These are phyloP conservation scores for Parnassius apollo DNA, from an alignment of 2,888 invertebrate genomes.

Conservation along the genomic window DNA sequence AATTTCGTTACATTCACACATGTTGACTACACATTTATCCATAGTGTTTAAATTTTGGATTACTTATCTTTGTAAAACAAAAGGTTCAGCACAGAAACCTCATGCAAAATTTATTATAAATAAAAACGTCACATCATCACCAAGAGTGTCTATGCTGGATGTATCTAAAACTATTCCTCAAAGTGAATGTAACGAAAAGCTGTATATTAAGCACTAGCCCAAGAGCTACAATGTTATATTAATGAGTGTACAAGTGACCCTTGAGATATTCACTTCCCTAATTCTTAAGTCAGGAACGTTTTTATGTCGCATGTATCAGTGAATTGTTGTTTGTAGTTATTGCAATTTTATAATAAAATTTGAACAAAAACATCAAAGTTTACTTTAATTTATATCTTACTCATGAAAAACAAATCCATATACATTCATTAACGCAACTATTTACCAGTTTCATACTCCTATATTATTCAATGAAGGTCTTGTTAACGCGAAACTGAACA, in stretches of 20 bases:
- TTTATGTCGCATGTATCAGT: constrained; percentile 8
- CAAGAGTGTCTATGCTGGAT: constrained; percentile 4
- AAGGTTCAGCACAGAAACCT: constrained; percentile 15
- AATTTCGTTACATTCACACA: constrained; percentile 42
- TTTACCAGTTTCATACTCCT: too few species aligned
- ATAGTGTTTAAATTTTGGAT: constrained; percentile 24
- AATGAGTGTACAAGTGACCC: constrained; percentile 7
- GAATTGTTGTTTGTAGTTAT: constrained; percentile 49
- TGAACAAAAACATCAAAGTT: constrained; percentile 27
- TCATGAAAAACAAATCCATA: too few species aligned
- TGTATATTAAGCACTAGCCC: constrained; percentile 3
- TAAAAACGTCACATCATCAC: constrained; percentile 4
- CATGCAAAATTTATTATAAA: background rate
- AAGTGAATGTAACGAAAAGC: constrained; percentile 5
- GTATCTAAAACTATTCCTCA: constrained; percentile 3
- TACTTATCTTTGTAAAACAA: constrained; percentile 14
- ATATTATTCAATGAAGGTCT: too few species aligned
- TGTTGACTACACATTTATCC: background rate
- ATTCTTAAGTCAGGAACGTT: constrained; percentile 13
- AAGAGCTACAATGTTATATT: background rate
- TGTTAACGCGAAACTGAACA: too few species aligned
- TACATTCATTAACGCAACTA: too few species aligned
- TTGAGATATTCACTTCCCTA: constrained; percentile 29
- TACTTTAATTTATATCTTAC: constrained; percentile 3
- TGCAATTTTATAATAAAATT: constrained; percentile 71